Evolutionary conservation across 2,113 vertebrate genomes (phyloP).

Genomic region (Melanerpes formicivorus): DNA sequence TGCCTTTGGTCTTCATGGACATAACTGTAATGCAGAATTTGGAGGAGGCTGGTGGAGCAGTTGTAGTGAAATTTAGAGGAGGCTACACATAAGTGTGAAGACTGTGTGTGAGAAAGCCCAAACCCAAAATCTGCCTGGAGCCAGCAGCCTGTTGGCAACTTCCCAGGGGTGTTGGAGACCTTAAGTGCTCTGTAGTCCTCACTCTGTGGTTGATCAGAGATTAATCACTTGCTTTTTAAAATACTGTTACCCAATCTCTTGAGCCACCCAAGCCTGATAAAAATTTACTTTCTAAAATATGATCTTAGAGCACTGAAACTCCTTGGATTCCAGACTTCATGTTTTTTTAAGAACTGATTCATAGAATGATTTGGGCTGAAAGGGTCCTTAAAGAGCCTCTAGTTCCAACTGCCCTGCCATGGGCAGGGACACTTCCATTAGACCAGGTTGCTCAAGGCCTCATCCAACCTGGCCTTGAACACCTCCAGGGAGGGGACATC

Average conservation of each 20-base stretch:
- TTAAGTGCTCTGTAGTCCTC: constrained; percentile 65
- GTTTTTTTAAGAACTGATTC: not conserved
- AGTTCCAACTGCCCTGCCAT: too few relatives aligned
- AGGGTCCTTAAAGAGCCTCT: too few relatives aligned
- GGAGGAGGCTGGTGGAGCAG: not conserved
- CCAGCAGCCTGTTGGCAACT: constrained; percentile 35
- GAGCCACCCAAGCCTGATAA: constrained; percentile 40
- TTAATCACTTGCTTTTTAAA: constrained; percentile 65
- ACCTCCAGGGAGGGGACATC: too few relatives aligned
- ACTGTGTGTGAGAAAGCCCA: not conserved
- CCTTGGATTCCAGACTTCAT: not conserved
- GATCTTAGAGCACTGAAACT: constrained; percentile 6
- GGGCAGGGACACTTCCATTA: too few relatives aligned
- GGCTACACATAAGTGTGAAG: not conserved
- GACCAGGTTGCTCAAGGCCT: too few relatives aligned
- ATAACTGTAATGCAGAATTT: not conserved
- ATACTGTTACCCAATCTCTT: constrained; percentile 57
- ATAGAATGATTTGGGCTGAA: too few relatives aligned
- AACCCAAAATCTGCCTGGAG: not conserved
- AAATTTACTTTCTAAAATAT: constrained; percentile 53
- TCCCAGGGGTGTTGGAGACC: constrained; percentile 48
- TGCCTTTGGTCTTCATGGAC: not conserved
- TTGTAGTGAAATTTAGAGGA: not conserved
- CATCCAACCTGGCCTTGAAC: too few relatives aligned
- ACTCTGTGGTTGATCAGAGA: constrained; percentile 51